Conservation (phyloP, 2,888 invertebrate species). For the Urechis unicinctus region DNA sequence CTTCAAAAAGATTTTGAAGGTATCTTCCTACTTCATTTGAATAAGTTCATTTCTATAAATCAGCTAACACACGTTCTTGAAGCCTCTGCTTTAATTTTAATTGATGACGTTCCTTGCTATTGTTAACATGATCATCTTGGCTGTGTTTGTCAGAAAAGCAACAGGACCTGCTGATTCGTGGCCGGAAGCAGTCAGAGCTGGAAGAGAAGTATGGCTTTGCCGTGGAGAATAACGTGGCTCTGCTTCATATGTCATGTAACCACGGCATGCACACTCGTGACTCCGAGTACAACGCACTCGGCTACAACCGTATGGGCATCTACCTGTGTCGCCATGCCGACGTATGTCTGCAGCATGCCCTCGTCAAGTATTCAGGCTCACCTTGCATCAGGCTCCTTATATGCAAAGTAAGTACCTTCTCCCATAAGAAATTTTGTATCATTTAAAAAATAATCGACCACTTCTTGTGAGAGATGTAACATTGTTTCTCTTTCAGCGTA, state of each 20-base stretch:
- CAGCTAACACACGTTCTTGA: no score
- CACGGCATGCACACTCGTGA: constrained; percentile 16
- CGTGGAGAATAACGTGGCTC: constrained; percentile 18
- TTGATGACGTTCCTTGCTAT: no score
- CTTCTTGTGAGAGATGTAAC: no score
- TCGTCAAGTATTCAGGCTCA: constrained; percentile 16
- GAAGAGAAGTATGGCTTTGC: constrained; percentile 19
- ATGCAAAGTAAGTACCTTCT: constrained; percentile 22
- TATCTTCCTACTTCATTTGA: not conserved
- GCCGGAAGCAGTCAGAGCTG: constrained; percentile 16
- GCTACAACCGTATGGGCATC: constrained; percentile 22
- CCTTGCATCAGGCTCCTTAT: constrained; percentile 17
- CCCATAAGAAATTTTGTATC: no score
- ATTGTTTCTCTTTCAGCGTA: no score
- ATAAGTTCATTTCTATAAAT: no score
- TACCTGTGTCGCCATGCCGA: constrained; percentile 22
- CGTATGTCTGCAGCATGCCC: constrained; percentile 22
- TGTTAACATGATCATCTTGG: not conserved
- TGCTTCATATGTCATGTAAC: constrained; percentile 7
- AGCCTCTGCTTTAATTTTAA: no score
- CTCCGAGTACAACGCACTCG: constrained; percentile 23
- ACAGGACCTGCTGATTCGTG: constrained; percentile 17
- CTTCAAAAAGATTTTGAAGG: constrained; percentile 16
- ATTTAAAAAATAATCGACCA: no score
- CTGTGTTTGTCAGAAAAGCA: constrained; percentile 16